A percentile compares a stretch with the other conserved stretches of the same genome.
Evolutionary conservation across 2,113 vertebrate species (phyloP).

Genomic region (Anhinga rufa): DNA sequence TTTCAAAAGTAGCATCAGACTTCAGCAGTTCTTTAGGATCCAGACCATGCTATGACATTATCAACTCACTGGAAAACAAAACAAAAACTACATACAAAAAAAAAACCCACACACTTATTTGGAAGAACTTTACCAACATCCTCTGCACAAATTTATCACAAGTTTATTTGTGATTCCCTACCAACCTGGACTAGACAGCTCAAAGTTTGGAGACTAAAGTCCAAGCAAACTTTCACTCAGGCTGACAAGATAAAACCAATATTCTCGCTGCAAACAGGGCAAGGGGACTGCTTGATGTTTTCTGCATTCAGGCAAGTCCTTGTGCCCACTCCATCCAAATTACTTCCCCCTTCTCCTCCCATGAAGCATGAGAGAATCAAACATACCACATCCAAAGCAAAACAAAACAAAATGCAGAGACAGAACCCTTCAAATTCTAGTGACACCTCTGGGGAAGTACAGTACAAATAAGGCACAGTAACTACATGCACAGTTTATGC

Average conservation of each 20-base stretch:
- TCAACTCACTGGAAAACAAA: not conserved
- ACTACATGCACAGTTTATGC: not conserved
- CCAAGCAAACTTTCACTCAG: not conserved
- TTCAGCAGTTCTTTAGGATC: not conserved
- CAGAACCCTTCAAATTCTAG: not conserved
- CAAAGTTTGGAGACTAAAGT: slow-evolving; percentile 14
- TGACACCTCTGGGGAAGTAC: not conserved
- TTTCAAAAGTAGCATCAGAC: not conserved
- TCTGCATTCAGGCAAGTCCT: not conserved
- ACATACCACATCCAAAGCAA: not conserved
- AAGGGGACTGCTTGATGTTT: not conserved
- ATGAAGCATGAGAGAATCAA: not conserved
- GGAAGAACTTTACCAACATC: not conserved
- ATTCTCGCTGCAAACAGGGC: not conserved
- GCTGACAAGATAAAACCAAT: not conserved
- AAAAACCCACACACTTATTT: accelerated
- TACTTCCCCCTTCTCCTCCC: not conserved
- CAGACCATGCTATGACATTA: not conserved
- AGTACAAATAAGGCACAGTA: not conserved
- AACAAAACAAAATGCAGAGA: not conserved
- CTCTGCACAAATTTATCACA: not conserved
- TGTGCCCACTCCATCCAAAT: not conserved
- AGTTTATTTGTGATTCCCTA: not conserved
- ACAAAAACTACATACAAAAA: not conserved
- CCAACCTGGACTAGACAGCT: not conserved